phyloP scores from a whole-genome alignment of 1,140 invertebrate species.

The Oncopodura yosiiana region DNA sequence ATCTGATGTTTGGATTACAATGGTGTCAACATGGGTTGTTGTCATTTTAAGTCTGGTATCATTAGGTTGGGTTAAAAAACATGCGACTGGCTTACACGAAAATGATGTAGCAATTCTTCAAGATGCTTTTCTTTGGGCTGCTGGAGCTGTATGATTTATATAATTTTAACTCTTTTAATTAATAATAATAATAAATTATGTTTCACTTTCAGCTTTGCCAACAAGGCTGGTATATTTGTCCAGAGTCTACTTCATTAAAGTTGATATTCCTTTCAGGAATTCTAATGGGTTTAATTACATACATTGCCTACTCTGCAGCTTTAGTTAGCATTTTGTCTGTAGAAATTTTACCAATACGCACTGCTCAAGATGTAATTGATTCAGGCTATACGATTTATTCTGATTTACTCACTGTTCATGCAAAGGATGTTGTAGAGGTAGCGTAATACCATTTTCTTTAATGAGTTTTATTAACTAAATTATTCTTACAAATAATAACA shows the following conservation, averaged over 20 bases:
- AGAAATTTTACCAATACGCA: constrained; percentile 23
- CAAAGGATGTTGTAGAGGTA: too few relatives aligned
- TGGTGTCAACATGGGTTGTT: constrained; percentile 3
- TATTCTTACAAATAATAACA: too few relatives aligned
- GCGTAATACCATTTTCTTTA: too few relatives aligned
- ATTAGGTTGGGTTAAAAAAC: not conserved
- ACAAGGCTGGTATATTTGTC: constrained; percentile 29
- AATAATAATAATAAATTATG: too few relatives aligned
- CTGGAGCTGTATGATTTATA: constrained; percentile 1
- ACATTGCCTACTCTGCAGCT: constrained; percentile 25
- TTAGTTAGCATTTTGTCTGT: constrained; percentile 26
- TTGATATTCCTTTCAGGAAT: constrained; percentile 25
- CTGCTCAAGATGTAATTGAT: constrained; percentile 4
- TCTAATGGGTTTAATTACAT: constrained; percentile 11
- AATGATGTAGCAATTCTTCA: not conserved
- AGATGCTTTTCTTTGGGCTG: constrained; percentile 1
- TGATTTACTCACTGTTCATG: too few relatives aligned
- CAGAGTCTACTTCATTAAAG: constrained; percentile 9
- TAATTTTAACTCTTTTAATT: too few relatives aligned
- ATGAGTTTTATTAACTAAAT: too few relatives aligned
- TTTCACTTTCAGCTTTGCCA: too few relatives aligned
- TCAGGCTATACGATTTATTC: constrained; percentile 5
- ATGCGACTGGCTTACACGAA: not conserved
- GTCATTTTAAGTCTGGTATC: not conserved
- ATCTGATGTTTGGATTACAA: not conserved